Base-by-base conservation (phyloP, 2,797 vertebrate genomes). In the Lophotriccus pileatus region DNA sequence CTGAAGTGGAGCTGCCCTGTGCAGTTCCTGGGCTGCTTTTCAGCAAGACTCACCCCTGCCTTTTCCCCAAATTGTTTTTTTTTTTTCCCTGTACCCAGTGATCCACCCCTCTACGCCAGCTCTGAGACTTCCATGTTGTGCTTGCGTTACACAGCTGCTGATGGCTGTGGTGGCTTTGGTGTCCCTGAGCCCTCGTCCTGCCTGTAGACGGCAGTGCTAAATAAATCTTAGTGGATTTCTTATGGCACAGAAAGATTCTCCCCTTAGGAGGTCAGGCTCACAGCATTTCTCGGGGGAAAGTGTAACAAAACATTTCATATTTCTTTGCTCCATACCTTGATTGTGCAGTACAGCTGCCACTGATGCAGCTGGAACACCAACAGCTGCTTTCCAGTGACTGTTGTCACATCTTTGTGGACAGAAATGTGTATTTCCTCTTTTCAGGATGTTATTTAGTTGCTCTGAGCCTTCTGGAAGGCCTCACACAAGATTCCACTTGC, bases 51-150 rank as follows among this genome's bases (percentile, higher is more conserved):
- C 27, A 27, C 14, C 44, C 92, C 34, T 76, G 14, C 30, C 59
- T 62, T 84, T 70, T 52, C 25, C 12, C 36, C 20, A 49, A 7
- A 14, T 55, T 70, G 1, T n/a, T 80, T 30, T 55, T 44, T n/a
- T 37, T 80, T 30, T 55, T 37, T 32, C 13, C 19, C 10, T 5
- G 9, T 14, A 37, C 17, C 18, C 1, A 0, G 0, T 41, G 43
- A 56, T 52, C 18, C 37, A 0, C 11, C 20, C 50, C 5, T 50
- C 6, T 39, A 14, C 4, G 2, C 28, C 28, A 49, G 0, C n/a
- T 70, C 15, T 7, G 56, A 56, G 70, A 52, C 79, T n/a, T 36
- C 13, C 6, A 1, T 44, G 50, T 47, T 18, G 17, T 76, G 34
- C 10, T 59, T 59, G 23, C 55, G 23, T 62, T 50, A 10, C 1